Conservation (phyloP, 2,888 invertebrate species). For the Creontiades dilutus region DNA sequence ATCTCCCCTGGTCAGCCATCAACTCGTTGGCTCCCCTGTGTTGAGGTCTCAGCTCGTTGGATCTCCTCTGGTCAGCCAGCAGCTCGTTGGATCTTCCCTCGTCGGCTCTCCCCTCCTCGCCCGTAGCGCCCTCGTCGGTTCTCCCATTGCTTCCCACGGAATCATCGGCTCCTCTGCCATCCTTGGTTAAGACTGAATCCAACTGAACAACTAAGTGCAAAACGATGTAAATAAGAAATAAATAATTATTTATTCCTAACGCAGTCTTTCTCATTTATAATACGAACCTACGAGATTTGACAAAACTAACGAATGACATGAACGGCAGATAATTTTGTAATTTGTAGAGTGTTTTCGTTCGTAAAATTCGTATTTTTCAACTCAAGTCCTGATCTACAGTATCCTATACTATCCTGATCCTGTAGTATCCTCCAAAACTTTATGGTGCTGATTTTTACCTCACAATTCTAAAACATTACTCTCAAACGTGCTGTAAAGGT, state of each 20-base stretch:
- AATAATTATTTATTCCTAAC: constrained; percentile 34
- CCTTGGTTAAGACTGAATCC: constrained; percentile 58
- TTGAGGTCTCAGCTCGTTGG: constrained; percentile 44
- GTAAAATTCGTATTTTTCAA: no score
- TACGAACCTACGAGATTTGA: not conserved
- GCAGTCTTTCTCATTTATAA: not conserved
- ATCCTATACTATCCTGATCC: no score
- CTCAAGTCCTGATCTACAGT: no score
- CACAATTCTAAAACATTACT: no score
- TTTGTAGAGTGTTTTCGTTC: no score
- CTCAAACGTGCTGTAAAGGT: no score
- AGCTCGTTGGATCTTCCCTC: constrained; percentile 29
- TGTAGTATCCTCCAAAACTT: no score
- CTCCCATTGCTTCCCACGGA: not conserved
- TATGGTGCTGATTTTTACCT: no score
- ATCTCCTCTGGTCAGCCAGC: constrained; percentile 53
- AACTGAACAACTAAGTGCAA: not conserved
- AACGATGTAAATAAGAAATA: constrained; percentile 39
- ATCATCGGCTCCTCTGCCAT: constrained; percentile 14
- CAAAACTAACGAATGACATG: no score
- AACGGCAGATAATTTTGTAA: no score
- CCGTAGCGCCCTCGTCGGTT: constrained; percentile 34
- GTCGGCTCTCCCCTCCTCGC: constrained; percentile 49
- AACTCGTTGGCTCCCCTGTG: constrained; percentile 28
- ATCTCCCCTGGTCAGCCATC: constrained; percentile 34